A percentile compares a stretch with the other conserved stretches of the same genome.
Evolutionary conservation across 1,140 invertebrate species (phyloP).

Genomic region (Thalassaphorura encarpata): DNA sequence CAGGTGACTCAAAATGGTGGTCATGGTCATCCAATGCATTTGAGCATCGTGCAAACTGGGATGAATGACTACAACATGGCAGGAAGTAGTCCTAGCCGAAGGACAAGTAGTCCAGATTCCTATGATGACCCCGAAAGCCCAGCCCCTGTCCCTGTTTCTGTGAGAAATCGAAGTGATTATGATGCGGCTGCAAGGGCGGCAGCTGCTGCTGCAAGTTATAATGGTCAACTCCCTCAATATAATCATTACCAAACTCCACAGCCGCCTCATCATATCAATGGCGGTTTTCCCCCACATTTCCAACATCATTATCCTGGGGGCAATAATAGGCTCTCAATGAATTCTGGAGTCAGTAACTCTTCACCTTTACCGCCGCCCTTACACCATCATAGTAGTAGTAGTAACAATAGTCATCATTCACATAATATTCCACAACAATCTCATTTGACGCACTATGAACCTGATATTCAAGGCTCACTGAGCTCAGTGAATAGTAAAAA

Average conservation of each 20-base stretch:
- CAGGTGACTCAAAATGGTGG: too few relatives aligned
- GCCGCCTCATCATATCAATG: too few relatives aligned
- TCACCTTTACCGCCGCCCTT: background rate
- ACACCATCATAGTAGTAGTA: slow-evolving; percentile 8
- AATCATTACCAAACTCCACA: slow-evolving; percentile 24
- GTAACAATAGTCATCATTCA: slow-evolving; percentile 2
- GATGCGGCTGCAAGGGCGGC: slow-evolving; percentile 20
- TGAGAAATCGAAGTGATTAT: slow-evolving; percentile 26
- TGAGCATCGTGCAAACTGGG: slow-evolving; percentile 25
- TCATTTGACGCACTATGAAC: slow-evolving; percentile 31
- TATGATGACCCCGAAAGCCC: slow-evolving; percentile 32
- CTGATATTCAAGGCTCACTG: slow-evolving; percentile 29
- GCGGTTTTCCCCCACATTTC: slow-evolving; percentile 5
- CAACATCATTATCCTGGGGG: slow-evolving; percentile 6
- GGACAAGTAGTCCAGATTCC: slow-evolving; percentile 25
- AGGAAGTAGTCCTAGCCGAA: slow-evolving; percentile 27
- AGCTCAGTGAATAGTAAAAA: slow-evolving; percentile 32
- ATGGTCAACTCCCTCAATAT: slow-evolving; percentile 3
- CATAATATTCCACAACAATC: background rate
- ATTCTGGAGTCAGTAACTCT: slow-evolving; percentile 11
- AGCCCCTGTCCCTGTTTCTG: slow-evolving; percentile 29
- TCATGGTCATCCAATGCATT: slow-evolving; percentile 21
- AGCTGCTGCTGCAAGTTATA: slow-evolving; percentile 9
- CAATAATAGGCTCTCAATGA: background rate
- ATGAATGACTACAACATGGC: slow-evolving; percentile 16